These are phyloP conservation scores for Caenorhabditis sp. DNA, from an alignment of 2,888 invertebrate species.

Conservation along the genomic window DNA sequence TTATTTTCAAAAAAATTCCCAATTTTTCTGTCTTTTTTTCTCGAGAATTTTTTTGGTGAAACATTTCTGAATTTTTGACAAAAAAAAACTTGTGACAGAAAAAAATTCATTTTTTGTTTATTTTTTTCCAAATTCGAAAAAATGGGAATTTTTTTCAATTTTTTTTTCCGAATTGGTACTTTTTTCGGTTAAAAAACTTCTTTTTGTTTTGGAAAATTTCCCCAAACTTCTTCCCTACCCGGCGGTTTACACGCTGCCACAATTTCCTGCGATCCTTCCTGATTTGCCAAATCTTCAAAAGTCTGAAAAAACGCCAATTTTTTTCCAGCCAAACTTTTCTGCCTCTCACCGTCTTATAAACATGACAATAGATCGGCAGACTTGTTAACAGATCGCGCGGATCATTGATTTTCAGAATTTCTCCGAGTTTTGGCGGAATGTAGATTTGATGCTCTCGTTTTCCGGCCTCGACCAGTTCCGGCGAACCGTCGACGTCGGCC, in stretches of 20 bases:
- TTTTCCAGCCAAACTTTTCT: conserved; percentile 37
- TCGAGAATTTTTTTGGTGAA: too few species aligned
- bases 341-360: conserved; percentile 45
- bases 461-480: conserved; percentile 35
- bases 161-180: too few species aligned
- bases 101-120: too few species aligned
- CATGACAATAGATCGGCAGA: conserved; percentile 50
- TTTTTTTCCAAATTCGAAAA: too few species aligned
- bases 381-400: conserved; percentile 23
- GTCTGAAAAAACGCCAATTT: conserved; percentile 8
- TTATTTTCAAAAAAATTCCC: too few species aligned
- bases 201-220: too few species aligned
- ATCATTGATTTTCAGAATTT: conserved; percentile 15
- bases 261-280: conserved; percentile 3
- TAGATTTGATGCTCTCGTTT: conserved; percentile 20
- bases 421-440: conserved; percentile 23
- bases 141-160: too few species aligned
- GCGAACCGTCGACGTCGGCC: conserved; percentile 32
- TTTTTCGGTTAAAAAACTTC: too few species aligned
- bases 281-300: not conserved
- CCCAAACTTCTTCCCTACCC: too few species aligned
- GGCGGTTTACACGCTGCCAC: conserved; percentile 49
- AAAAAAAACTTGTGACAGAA: too few species aligned
- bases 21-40: too few species aligned
- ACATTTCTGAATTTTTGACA: too few species aligned